These are phyloP conservation scores for Acanthopagrus latus DNA, from an alignment of 2,797 vertebrate species.

Conservation along the genomic window DNA sequence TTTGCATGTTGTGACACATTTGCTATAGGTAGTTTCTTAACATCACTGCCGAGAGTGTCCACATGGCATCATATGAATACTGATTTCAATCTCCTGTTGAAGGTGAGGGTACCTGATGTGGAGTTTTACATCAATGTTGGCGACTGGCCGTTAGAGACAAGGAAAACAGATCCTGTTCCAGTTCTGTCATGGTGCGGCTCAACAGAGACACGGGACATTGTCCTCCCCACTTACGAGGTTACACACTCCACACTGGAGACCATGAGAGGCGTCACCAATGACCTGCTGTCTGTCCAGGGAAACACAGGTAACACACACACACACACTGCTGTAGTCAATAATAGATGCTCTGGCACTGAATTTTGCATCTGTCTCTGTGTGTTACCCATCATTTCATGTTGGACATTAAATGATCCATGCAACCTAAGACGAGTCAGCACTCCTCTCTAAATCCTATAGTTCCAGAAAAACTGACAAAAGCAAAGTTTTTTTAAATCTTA, in stretches of 20 bases:
- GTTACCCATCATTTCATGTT: background rate
- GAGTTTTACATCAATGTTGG: slow-evolving; percentile 96
- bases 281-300: slow-evolving; percentile 95
- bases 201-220: slow-evolving; percentile 89
- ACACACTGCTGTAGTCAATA: no score
- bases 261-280: slow-evolving; percentile 93
- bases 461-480: background rate
- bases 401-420: no score
- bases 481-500: background rate
- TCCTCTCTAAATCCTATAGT: background rate
- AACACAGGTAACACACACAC: slow-evolving; percentile 88
- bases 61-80: background rate
- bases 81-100: background rate
- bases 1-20: background rate
- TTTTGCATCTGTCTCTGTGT: background rate
- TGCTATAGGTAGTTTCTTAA: background rate
- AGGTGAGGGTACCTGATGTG: slow-evolving; percentile 91
- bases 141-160: slow-evolving; percentile 93
- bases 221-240: slow-evolving; percentile 95
- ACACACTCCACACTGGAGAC: slow-evolving; percentile 94
- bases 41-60: background rate
- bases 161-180: slow-evolving; percentile 84
- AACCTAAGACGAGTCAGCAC: background rate
- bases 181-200: slow-evolving; percentile 96
- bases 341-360: no score